Base-by-base conservation (phyloP, 2,113 vertebrate species). In the Natator depressus region DNA sequence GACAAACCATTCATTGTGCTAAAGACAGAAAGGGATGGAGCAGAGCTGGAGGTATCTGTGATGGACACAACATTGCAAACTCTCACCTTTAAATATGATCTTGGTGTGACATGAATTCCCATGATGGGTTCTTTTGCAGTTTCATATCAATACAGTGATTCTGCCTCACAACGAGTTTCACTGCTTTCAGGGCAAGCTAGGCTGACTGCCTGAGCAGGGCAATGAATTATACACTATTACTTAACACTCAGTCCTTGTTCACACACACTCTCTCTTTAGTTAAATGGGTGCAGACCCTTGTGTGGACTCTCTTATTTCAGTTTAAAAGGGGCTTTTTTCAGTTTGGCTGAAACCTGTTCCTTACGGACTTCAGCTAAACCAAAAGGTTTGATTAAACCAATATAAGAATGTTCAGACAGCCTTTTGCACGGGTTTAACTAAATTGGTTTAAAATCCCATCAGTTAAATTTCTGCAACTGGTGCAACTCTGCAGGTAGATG, bases 281-380 rank as follows among this genome's bases (percentile, higher is more conserved):
- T 38, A n/a, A 72, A 38, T 38, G 35, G 16, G 19, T 22, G 19
- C 8, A 38, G 38, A 38, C 8, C 65, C 65, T 72, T 38, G n/a
- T 38, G 65, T n/a, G 65, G 65, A 38, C n/a, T 5, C 5, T 50
- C 25, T 72, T 69, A 29, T 24, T 47, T 75, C 16, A 0, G 14
- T 55, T 85, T 49, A n/a, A 51, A 31, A 47, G 24, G 24, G 0
- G 0, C 53, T 92, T 59, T 8, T 82, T 93, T 82, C 75, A 62
- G 49, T 25, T 94, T 19, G 54, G 0, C 46, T 82, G 80, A 20
- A 38, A 12, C 10, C 85, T 84, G 0, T 82, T 93, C 62, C 78
- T 53, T 0, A 0, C 5, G 51, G 89, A 38, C 69, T 85, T 57
- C n/a, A 54, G 86, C n/a, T 82, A 57, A 86, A 0, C 81, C 82